These are phyloP conservation scores for Heliconius nattereri DNA, from an alignment of 1,140 invertebrate genomes.

Conservation along the genomic window DNA sequence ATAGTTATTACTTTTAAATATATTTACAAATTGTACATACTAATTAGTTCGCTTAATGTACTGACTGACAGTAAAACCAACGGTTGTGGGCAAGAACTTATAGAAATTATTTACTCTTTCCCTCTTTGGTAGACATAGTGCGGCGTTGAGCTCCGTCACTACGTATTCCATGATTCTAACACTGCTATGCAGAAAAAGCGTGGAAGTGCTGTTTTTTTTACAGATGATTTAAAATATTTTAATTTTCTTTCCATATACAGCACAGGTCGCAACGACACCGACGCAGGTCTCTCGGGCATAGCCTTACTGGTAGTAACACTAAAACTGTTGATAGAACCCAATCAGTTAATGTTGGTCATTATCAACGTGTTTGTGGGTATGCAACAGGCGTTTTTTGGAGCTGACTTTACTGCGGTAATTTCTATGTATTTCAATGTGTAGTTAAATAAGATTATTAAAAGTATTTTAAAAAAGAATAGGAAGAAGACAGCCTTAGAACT, in stretches of 20 bases:
- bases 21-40: not conserved
- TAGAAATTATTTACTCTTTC: too few relatives aligned
- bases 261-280: constrained; percentile 69
- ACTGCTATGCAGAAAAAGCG: too few relatives aligned
- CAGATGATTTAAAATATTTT: not conserved
- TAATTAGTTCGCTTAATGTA: not conserved
- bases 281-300: constrained; percentile 79
- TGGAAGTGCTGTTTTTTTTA: too few relatives aligned
- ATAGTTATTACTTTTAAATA: not conserved
- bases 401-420: constrained; percentile 93
- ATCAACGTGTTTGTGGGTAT: constrained; percentile 96
- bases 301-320: constrained; percentile 86
- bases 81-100: too few relatives aligned
- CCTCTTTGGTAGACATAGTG: too few relatives aligned
- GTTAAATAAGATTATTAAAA: too few relatives aligned
- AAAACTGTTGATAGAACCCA: constrained; percentile 88
- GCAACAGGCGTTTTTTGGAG: constrained; percentile 95
- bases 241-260: constrained; percentile 81
- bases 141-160: too few relatives aligned
- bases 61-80: too few relatives aligned
- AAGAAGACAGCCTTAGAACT: too few relatives aligned
- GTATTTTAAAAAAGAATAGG: too few relatives aligned
- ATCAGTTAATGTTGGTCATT: constrained; percentile 92
- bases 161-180: too few relatives aligned
- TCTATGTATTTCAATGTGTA: not conserved